phyloP scores from a whole-genome alignment of 2,888 invertebrate genomes.

The Euzetes globulus region DNA sequence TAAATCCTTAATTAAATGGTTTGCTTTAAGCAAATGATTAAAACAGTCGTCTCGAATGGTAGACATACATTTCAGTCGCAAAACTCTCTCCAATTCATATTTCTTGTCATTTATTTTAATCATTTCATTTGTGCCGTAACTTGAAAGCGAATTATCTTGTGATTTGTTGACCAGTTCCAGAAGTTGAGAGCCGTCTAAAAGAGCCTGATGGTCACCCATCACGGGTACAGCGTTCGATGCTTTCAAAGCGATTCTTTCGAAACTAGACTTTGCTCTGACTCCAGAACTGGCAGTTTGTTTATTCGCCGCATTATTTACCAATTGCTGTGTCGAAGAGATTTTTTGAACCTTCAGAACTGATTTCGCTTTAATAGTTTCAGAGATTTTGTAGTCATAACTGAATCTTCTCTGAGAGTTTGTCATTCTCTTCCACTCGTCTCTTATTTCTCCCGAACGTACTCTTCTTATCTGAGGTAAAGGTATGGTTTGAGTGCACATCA shows the following conservation, averaged over 20 bases:
- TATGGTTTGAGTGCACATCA: not conserved
- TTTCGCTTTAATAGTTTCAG: not conserved
- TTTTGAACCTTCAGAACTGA: not conserved
- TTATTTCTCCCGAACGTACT: not conserved
- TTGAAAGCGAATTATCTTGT: not conserved
- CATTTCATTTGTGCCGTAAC: not conserved
- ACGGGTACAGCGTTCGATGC: not conserved
- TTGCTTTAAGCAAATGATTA: not conserved
- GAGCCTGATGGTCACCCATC: not conserved
- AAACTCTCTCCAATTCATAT: not conserved
- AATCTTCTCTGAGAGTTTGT: not conserved
- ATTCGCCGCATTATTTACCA: not conserved
- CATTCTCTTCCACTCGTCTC: slow-evolving; percentile 13
- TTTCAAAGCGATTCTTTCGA: not conserved
- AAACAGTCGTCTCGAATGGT: not conserved
- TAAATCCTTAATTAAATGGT: not conserved
- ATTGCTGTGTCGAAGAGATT: not conserved
- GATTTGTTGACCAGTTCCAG: not conserved
- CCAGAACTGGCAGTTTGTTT: not conserved
- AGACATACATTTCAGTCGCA: not conserved
- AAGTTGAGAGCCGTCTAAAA: not conserved
- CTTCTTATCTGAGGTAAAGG: not conserved
- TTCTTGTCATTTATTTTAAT: not conserved
- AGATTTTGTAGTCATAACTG: not conserved
- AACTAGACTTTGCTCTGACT: not conserved